Percentiles rank a stretch among this genome's conserved stretches.
Evolutionary conservation across 37 sponge, comb jelly and placozoan genomes (phyloP).

Genomic region (Aphrocallistes beatrix): DNA sequence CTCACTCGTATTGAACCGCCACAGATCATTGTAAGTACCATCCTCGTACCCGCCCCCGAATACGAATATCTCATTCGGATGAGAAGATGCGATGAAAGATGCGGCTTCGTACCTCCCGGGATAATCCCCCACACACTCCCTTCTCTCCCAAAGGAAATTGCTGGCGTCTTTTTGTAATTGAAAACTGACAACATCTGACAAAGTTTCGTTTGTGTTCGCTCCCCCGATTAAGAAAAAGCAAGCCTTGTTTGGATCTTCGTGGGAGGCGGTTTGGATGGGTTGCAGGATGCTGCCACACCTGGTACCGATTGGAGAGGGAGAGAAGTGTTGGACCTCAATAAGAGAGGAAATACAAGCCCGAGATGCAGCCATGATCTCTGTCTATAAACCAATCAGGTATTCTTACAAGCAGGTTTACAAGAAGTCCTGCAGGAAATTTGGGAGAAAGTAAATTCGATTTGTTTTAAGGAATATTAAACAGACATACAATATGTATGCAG

Average conservation of each 20-base stretch:
- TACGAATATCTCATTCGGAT: not conserved
- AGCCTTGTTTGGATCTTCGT: not conserved
- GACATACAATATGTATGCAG: no score
- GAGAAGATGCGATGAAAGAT: not conserved
- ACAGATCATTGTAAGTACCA: not conserved
- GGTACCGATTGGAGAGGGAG: not conserved
- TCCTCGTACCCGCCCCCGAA: constrained; percentile 12
- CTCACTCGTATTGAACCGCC: not conserved
- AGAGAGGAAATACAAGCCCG: not conserved
- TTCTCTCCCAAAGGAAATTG: not conserved
- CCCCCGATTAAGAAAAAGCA: not conserved
- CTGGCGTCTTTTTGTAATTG: not conserved
- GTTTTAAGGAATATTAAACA: no score
- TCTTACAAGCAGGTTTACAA: no score
- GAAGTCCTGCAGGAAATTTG: no score
- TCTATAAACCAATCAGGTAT: no score
- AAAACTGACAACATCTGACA: constrained; percentile 5
- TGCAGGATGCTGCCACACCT: not conserved
- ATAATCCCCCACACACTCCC: not conserved
- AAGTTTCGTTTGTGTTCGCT: not conserved
- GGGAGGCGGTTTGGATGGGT: not conserved
- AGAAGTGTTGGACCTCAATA: not conserved
- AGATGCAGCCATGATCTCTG: not conserved
- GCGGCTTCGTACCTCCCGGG: not conserved
- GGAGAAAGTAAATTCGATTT: no score